A percentile compares a stretch with the other conserved stretches of the same genome.
These are phyloP conservation scores for Bradysia coprophila DNA, from an alignment of 1,140 invertebrate genomes.

Conservation along the genomic window DNA sequence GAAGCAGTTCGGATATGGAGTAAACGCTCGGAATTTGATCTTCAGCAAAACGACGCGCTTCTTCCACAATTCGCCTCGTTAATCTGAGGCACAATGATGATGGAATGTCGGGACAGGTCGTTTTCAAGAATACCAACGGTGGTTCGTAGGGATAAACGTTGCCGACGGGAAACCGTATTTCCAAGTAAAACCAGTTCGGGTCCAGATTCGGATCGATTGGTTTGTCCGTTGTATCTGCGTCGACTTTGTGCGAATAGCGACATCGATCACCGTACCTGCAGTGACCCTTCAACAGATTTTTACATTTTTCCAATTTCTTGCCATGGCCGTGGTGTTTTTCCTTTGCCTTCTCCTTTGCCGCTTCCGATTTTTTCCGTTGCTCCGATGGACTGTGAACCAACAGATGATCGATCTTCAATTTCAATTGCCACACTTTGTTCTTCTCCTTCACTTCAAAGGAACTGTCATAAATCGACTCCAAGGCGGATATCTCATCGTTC, in stretches of 20 bases:
- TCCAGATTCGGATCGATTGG: constrained; percentile 11
- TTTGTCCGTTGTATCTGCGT: constrained; percentile 19
- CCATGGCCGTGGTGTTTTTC: constrained; percentile 9
- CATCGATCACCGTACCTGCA: constrained; percentile 52
- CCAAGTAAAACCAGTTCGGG: constrained; percentile 33
- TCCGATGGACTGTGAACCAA: constrained; percentile 26
- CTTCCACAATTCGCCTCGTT: constrained; percentile 27
- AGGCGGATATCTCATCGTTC: constrained; percentile 44
- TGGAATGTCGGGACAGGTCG: constrained; percentile 33
- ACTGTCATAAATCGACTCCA: constrained; percentile 51
- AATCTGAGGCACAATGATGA: constrained; percentile 38
- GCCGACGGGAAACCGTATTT: constrained; percentile 49
- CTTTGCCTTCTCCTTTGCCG: constrained; percentile 11
- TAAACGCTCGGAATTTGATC: constrained; percentile 48
- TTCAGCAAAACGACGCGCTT: constrained; percentile 37
- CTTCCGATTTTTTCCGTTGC: constrained; percentile 31
- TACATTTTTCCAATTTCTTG: constrained; percentile 36
- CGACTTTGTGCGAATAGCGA: constrained; percentile 44
- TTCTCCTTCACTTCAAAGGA: constrained; percentile 42
- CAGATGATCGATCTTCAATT: constrained; percentile 44
- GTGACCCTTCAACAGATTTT: constrained; percentile 40
- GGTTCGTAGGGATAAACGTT: constrained; percentile 51
- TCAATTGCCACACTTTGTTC: constrained; percentile 43
- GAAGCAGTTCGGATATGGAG: constrained; percentile 43
- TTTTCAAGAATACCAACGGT: constrained; percentile 45